Evolutionary conservation across 2,797 vertebrate genomes (phyloP).

Genomic region (Bovichtus diacanthus): DNA sequence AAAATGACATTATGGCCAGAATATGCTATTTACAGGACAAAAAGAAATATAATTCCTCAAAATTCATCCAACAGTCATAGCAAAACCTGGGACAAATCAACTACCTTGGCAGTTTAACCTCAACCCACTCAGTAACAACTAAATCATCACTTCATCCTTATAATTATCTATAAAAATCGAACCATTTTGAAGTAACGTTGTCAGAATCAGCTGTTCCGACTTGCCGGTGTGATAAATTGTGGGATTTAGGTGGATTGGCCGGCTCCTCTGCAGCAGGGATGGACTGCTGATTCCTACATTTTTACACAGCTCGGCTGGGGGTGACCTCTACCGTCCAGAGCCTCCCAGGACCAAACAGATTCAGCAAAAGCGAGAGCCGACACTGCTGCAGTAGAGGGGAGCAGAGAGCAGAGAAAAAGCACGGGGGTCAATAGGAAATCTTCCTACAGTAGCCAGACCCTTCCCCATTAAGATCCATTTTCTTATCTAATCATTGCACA

Average conservation of each 20-base stretch:
- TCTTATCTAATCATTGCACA: slow-evolving; percentile 75
- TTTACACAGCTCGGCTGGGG: slow-evolving; percentile 62
- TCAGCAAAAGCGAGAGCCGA: slow-evolving; percentile 59
- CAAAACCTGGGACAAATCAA: slow-evolving; percentile 13
- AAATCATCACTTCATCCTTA: slow-evolving; percentile 22
- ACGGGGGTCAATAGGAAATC: slow-evolving; percentile 64
- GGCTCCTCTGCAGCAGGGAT: slow-evolving; percentile 66
- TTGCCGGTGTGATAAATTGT: slow-evolving; percentile 32
- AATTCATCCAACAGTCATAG: neutral
- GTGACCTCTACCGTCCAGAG: slow-evolving; percentile 75
- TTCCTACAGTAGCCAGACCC: slow-evolving; percentile 33
- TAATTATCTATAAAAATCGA: slow-evolving; percentile 25
- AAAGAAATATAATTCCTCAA: neutral
- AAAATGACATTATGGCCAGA: neutral
- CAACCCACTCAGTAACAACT: slow-evolving; percentile 13
- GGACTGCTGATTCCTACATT: slow-evolving; percentile 77
- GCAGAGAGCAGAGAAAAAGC: slow-evolving; percentile 49
- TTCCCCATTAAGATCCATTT: slow-evolving; percentile 42
- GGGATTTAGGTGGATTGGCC: slow-evolving; percentile 40
- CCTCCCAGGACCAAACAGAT: slow-evolving; percentile 63
- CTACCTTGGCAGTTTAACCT: slow-evolving; percentile 16
- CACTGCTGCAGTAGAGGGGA: slow-evolving; percentile 58
- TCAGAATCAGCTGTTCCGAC: slow-evolving; percentile 40
- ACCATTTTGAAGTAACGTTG: neutral
- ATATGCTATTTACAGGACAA: neutral